Evolutionary conservation across 2,113 vertebrate genomes (phyloP).

Genomic region (Podiceps cristatus): DNA sequence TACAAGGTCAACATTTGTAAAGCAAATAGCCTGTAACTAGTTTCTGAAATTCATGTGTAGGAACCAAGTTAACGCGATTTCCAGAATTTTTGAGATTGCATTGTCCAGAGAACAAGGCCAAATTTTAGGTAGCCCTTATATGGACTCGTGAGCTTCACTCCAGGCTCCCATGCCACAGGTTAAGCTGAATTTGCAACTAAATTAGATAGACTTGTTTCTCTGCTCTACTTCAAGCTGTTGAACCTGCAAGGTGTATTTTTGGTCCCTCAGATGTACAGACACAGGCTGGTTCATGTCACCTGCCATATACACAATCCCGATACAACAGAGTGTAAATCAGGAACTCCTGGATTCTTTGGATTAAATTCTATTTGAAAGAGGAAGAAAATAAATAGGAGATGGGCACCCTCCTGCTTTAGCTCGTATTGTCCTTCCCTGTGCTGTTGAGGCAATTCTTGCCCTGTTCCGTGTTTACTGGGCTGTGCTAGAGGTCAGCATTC

Average conservation of each 20-base stretch:
- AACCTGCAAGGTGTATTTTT: not conserved
- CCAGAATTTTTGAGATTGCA: not conserved
- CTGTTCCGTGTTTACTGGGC: not conserved
- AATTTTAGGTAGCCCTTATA: not conserved
- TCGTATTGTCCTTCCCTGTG: not conserved
- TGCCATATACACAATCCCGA: accelerated
- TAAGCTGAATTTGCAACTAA: not conserved
- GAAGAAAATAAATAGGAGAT: not conserved
- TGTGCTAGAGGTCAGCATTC: not conserved
- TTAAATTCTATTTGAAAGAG: not conserved
- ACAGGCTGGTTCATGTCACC: not conserved
- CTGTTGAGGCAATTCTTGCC: not conserved
- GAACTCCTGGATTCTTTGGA: not conserved
- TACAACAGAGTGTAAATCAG: not conserved
- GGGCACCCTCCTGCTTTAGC: not conserved
- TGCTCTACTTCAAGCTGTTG: not conserved
- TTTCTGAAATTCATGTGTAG: not conserved
- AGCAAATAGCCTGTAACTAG: not conserved
- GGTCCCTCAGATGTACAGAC: not conserved
- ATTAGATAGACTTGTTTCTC: not conserved
- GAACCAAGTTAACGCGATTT: not conserved
- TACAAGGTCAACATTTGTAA: not conserved
- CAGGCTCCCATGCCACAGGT: not conserved
- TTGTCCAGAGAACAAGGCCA: not conserved
- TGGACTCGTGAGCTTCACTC: not conserved